phyloP scores from a whole-genome alignment of 2,113 vertebrate genomes.

The Polypterus senegalus region DNA sequence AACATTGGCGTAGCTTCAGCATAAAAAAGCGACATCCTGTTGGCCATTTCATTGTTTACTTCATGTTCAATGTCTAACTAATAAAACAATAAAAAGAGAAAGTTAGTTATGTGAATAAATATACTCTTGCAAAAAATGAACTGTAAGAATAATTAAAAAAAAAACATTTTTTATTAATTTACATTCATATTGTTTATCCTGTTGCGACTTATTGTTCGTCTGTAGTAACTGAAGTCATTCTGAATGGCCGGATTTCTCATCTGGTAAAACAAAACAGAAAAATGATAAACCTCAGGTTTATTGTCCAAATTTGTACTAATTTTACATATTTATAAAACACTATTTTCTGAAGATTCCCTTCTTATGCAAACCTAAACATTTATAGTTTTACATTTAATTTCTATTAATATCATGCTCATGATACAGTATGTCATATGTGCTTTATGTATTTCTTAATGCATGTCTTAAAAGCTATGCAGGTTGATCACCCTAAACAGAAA shows the following conservation, averaged over 20 bases:
- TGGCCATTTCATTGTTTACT: conserved; percentile 98
- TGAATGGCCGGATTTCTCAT: conserved; percentile 97
- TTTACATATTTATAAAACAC: too few species aligned
- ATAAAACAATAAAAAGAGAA: conserved; percentile 20
- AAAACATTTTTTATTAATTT: conserved; percentile 34
- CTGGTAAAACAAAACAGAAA: conserved; percentile 36
- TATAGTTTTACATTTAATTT: background rate
- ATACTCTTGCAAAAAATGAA: background rate
- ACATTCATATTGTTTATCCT: conserved; percentile 96
- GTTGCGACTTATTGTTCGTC: conserved; percentile 88
- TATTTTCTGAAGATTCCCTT: background rate
- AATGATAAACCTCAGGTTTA: background rate
- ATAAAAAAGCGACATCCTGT: conserved; percentile 96
- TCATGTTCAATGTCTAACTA: conserved; percentile 93
- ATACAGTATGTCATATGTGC: too few species aligned
- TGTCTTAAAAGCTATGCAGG: too few species aligned
- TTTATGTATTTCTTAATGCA: too few species aligned
- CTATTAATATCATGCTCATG: background rate
- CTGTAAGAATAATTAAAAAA: background rate
- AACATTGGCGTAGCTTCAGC: conserved; percentile 96
- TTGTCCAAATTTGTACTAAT: too few species aligned
- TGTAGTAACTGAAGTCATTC: conserved; percentile 96
- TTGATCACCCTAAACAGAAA: too few species aligned
- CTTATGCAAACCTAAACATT: background rate
- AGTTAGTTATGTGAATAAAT: background rate